These are phyloP conservation scores for Puma concolor DNA, from an alignment of 2,113 vertebrate genomes.

Conservation along the genomic window DNA sequence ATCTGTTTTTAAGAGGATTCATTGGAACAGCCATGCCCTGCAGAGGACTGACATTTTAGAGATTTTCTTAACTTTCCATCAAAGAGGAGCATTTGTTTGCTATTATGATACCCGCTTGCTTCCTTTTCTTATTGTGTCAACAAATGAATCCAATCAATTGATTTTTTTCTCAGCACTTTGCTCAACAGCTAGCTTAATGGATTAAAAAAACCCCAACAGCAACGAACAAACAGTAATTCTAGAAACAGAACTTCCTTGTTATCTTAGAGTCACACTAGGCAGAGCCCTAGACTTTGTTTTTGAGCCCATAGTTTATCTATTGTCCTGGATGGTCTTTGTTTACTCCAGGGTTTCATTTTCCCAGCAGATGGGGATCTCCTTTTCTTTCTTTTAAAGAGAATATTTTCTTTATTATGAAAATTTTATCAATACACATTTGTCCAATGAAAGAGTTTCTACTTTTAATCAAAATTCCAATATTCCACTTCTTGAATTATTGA, in stretches of 20 bases:
- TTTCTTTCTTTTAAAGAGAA: background rate
- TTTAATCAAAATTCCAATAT: slow-evolving; percentile 8
- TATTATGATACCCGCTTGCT: background rate
- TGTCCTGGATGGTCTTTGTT: background rate
- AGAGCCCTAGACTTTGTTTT: background rate
- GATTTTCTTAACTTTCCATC: background rate
- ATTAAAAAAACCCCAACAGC: background rate
- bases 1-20: background rate
- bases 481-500: background rate
- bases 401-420: background rate
- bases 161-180: slow-evolving; percentile 27
- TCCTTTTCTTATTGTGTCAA: background rate
- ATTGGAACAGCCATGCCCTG: background rate
- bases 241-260: background rate
- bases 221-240: background rate
- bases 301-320: background rate
- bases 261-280: background rate
- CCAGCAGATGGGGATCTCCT: background rate
- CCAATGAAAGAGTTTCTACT: background rate
- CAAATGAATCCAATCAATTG: background rate
- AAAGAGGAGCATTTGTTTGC: background rate
- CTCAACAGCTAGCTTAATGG: slow-evolving; percentile 2
- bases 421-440: background rate
- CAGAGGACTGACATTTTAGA: background rate
- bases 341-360: background rate